Conservation (phyloP, 2,888 invertebrate genomes). For the Lycia hirtaria region DNA sequence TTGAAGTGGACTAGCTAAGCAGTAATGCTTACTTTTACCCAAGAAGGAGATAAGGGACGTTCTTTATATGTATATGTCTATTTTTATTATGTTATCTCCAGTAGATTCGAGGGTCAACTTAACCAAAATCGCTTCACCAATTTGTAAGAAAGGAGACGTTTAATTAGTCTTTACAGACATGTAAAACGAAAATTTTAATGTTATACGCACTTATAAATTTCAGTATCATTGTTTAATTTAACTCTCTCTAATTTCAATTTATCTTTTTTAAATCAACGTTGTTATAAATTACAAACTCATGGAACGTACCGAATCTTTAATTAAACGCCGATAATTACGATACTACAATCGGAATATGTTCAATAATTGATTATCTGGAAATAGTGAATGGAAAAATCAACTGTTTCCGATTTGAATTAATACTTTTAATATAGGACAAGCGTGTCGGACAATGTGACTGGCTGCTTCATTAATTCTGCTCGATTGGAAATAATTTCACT, state of each 20-base stretch:
- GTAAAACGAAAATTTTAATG: too few species aligned
- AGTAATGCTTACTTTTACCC: too few species aligned
- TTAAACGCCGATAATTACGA: conserved; percentile 19
- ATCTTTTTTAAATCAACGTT: conserved; percentile 3
- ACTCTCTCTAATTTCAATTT: background rate
- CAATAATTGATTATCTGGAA: conserved; percentile 31
- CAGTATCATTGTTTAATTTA: background rate
- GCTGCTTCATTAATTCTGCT: conserved; percentile 44
- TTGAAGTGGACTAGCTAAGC: too few species aligned
- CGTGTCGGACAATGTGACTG: conserved; percentile 41
- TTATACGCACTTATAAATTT: too few species aligned
- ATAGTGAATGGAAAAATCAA: conserved; percentile 45
- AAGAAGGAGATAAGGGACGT: too few species aligned
- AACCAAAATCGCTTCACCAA: too few species aligned
- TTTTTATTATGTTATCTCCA: too few species aligned
- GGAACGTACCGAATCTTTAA: conserved; percentile 25
- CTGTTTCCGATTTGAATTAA: conserved; percentile 49
- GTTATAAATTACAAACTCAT: conserved; percentile 22
- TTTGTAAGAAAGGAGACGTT: too few species aligned
- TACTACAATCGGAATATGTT: conserved; percentile 20
- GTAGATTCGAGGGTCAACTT: too few species aligned
- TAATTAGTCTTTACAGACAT: too few species aligned
- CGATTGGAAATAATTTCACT: conserved; percentile 31
- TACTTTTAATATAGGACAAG: conserved; percentile 49
- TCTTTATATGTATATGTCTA: too few species aligned